Conservation (phyloP, 2,113 vertebrate species). For the Nerophis lumbriciformis region DNA sequence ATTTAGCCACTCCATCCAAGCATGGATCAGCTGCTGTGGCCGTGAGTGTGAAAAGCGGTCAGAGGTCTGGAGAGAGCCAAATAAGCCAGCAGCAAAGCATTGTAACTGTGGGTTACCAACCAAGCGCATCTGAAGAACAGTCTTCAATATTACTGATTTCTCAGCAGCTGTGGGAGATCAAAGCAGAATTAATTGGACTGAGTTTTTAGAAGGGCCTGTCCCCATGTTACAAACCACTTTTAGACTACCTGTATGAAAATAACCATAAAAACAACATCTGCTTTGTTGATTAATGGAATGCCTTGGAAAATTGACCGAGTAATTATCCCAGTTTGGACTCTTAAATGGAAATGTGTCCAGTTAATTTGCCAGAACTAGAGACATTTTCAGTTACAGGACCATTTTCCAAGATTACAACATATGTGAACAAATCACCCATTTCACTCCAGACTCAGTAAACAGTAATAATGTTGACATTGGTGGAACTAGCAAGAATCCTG, state of each 20-base stretch:
- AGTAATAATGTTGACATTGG: conserved; percentile 3
- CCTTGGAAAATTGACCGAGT: not conserved
- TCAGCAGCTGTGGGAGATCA: not conserved
- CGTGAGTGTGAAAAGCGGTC: conserved; percentile 26
- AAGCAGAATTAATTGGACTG: not conserved
- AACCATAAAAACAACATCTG: not conserved
- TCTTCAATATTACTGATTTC: conserved; percentile 10
- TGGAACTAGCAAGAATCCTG: conserved; percentile 35
- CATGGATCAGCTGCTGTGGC: conserved; percentile 31
- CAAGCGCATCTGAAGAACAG: not conserved
- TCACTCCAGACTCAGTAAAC: not conserved
- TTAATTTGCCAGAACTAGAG: not conserved
- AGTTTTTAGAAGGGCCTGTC: not conserved
- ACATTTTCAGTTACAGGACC: conserved; percentile 1
- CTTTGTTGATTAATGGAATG: not conserved
- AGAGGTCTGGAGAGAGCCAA: conserved; percentile 10
- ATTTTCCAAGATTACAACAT: conserved; percentile 12
- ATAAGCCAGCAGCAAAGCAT: conserved; percentile 15
- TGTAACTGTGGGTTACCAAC: conserved; percentile 5
- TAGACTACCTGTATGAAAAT: not conserved
- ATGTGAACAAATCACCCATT: not conserved
- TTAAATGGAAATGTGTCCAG: conserved; percentile 6
- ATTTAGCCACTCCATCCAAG: conserved; percentile 11
- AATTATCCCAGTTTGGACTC: not conserved
- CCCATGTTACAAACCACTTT: not conserved